Base-by-base conservation (phyloP, 2,797 vertebrate genomes). In the Synaphobranchus kaupii region DNA sequence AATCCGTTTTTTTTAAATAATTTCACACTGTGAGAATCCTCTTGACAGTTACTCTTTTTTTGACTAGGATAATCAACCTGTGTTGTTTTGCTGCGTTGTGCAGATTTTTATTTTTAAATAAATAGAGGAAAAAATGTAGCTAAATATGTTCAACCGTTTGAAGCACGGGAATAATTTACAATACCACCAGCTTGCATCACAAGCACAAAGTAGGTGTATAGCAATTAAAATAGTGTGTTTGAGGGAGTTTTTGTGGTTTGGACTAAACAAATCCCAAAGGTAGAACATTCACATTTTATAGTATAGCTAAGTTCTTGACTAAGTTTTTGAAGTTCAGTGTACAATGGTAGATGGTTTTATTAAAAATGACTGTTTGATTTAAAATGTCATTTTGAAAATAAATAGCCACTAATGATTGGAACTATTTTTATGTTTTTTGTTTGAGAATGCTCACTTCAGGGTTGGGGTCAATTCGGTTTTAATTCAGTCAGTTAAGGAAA, bases 1-100 rank as follows among this genome's bases (percentile, higher is more conserved):
- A 25, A 48, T 50, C 78, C 3, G 6, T 81, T 48, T 81, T 3
- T 81, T 81, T 48, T 48, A 5, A 22, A 28, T 81, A 20, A 48
- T 22, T 81, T n/a, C 20, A 25, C 47, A 48, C 78, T 50, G 44
- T 50, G 78, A 25, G 47, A 81, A 78, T 90, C 91, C n/a, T 86
- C 31, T 82, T 84, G 93, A 94, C 93, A 95, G 93, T 95, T 93
- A 90, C 87, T 91, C 89, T 92, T 93, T 92, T 44, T 48, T 87
- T 3, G n/a, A 63, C 89, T 6, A 86, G 0, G 39, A 78, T 39
- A 85, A 87, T 89, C 20, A 87, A 87, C 89, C 91, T 87, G 89
- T 15, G 22, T 10, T 12, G 73, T 87, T 80, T 83, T 52, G 83
- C 88, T 89, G 56, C 6, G 54, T 12, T 89, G 82, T 83, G 88